Evolutionary conservation across 2,113 vertebrate genomes (phyloP), one percentile per base, ranked within the genome.

Genomic region (Thalassoma bifasciatum): DNA sequence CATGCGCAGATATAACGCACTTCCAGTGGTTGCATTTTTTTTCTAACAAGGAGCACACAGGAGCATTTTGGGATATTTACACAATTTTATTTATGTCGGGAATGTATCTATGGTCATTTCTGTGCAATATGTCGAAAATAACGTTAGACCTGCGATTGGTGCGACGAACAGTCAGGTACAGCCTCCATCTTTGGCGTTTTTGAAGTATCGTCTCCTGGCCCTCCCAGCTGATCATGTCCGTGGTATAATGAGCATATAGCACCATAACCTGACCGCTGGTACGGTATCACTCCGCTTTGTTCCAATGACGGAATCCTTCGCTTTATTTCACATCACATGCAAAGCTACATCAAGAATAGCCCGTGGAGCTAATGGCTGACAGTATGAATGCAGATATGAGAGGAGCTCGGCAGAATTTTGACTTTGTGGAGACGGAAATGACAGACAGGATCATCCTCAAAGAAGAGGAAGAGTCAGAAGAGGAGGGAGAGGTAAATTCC

Each of bases 251-350:
- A 21, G 24, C 8, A 13, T 67, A 46, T 26, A 12, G 49, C 64
- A 47, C 56, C 22, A 21, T 3, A 17, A 46, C 46, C 63, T 11
- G 38, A 67, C 54, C 11, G 44, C 56, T 37, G 1, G n/a, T 16
- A 24, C 38, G 11, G 57, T 61, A 76, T 61, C 57, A 17, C 47
- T 68, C 72, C 64, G 72, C 64, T 53, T 44, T 75, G 64, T 67
- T 75, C 23, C 60, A 54, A 34, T 19, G 42, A 17, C 14, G 34
- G 17, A 8, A 57, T 40, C 21, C 22, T 10, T 16, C 22, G 13
- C 19, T 12, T 59, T 42, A 5, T 49, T 57, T 42, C 13, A 4
- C 13, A 30, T 21, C 9, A 3, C 1, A 17, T 2, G 19, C 34
- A 66, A 37, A 51, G 47, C 30, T 3, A 50, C 22, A 17, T 2